Conservation (phyloP, 2,113 vertebrate genomes). For the Tonatia bakeri region DNA sequence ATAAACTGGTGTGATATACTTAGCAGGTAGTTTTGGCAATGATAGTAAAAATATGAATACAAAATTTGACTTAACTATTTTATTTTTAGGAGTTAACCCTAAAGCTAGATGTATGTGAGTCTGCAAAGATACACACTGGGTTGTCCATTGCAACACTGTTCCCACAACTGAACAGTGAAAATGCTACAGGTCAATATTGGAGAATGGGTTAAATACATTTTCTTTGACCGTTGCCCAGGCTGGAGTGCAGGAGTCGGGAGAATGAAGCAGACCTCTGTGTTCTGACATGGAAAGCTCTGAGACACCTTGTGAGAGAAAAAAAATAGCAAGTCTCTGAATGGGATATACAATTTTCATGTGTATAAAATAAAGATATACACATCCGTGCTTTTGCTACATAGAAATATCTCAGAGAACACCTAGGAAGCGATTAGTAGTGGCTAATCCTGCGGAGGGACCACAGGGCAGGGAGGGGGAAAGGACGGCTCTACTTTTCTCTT, state of each 20-base stretch:
- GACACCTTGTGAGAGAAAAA: neutral
- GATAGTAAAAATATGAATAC: neutral
- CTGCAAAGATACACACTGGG: neutral
- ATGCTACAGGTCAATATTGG: neutral
- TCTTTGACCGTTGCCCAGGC: neutral
- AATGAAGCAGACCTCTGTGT: neutral
- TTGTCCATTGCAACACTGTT: neutral
- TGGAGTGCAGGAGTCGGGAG: neutral
- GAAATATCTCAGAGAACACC: neutral
- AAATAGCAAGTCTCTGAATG: neutral
- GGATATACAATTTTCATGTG: neutral
- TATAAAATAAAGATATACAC: neutral
- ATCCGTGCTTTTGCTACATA: neutral
- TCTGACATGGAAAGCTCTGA: neutral
- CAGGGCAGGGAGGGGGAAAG: neutral
- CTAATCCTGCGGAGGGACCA: neutral
- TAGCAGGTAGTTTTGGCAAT: neutral
- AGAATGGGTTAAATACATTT: neutral
- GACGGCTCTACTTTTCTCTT: neutral
- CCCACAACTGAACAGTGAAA: neutral
- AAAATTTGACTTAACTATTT: constrained; percentile 21
- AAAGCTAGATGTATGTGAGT: neutral
- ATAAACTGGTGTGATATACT: neutral
- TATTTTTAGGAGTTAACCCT: constrained; percentile 7
- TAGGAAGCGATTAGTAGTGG: neutral